These are phyloP conservation scores for Amphilophus citrinellus DNA, from an alignment of 2,113 vertebrate species.

Conservation along the genomic window DNA sequence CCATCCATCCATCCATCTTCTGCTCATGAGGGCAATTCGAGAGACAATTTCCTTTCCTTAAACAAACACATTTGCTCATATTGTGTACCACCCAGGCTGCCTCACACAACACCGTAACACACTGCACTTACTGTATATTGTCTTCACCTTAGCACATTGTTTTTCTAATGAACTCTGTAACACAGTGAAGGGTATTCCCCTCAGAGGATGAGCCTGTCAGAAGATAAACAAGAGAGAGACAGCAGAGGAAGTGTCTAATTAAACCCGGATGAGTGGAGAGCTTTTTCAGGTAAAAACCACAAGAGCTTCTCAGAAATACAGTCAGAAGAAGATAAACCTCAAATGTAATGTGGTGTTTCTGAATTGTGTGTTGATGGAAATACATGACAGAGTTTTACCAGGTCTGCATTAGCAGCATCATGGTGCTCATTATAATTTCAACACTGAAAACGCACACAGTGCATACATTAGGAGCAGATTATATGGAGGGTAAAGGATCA, in stretches of 20 bases:
- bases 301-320: not conserved
- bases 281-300: not conserved
- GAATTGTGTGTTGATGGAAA: too few relatives aligned
- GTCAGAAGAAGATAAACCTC: not conserved
- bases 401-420: not conserved
- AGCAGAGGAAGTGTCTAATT: constrained; percentile 56
- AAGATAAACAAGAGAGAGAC: constrained; percentile 45
- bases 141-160: not conserved
- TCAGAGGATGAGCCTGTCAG: constrained; percentile 22
- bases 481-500: not conserved
- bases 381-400: not conserved
- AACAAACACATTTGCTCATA: not conserved
- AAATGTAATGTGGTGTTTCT: not conserved
- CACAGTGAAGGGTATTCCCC: constrained; percentile 24
- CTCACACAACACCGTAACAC: not conserved
- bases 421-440: not conserved
- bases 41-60: not conserved
- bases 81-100: not conserved
- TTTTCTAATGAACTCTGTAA: constrained; percentile 12
- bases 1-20: too few relatives aligned
- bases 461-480: not conserved
- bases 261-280: constrained; percentile 4
- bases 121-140: not conserved
- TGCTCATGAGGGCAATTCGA: not conserved
- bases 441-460: not conserved